phyloP scores from a whole-genome alignment of 64 coral and sea anemone genomes.

The Exaiptasia diaphana region DNA sequence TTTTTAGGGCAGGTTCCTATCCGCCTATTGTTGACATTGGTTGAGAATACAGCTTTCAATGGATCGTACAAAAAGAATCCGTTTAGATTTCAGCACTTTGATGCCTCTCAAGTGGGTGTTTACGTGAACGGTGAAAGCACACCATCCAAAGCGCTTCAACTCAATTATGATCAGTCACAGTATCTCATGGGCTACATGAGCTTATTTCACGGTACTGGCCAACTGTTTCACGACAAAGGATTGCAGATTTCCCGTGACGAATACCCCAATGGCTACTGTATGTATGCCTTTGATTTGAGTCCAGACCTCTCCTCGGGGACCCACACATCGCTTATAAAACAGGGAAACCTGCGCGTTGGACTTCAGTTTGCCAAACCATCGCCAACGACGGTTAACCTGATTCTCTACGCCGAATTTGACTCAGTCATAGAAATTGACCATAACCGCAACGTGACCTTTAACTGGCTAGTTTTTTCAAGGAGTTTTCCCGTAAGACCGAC shows the following conservation, averaged over 20 bases:
- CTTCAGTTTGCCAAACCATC: conserved; percentile 14
- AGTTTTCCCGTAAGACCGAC: conserved; percentile 28
- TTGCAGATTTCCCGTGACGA: background rate
- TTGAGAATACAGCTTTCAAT: conserved; percentile 1
- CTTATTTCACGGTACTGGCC: conserved; percentile 12
- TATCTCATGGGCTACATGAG: conserved; percentile 15
- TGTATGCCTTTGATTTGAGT: conserved; percentile 9
- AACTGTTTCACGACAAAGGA: conserved; percentile 3
- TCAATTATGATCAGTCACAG: conserved; percentile 6
- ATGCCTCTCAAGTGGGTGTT: background rate
- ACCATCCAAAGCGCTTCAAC: background rate
- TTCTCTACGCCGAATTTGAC: conserved; percentile 31
- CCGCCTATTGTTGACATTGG: background rate
- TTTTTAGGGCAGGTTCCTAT: conserved; percentile 20
- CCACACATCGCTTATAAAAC: conserved; percentile 24
- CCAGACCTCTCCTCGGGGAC: background rate
- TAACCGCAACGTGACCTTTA: conserved; percentile 14
- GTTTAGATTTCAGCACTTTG: conserved; percentile 34
- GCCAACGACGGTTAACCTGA: conserved; percentile 14
- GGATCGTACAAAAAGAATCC: background rate
- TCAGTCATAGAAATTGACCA: conserved; percentile 3
- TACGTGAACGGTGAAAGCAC: background rate
- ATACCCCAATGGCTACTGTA: background rate
- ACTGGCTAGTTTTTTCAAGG: conserved; percentile 14
- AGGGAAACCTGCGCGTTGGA: conserved; percentile 18